Evolutionary conservation across 2,113 vertebrate genomes (phyloP).

Genomic region (Cyprinodon variegatus): DNA sequence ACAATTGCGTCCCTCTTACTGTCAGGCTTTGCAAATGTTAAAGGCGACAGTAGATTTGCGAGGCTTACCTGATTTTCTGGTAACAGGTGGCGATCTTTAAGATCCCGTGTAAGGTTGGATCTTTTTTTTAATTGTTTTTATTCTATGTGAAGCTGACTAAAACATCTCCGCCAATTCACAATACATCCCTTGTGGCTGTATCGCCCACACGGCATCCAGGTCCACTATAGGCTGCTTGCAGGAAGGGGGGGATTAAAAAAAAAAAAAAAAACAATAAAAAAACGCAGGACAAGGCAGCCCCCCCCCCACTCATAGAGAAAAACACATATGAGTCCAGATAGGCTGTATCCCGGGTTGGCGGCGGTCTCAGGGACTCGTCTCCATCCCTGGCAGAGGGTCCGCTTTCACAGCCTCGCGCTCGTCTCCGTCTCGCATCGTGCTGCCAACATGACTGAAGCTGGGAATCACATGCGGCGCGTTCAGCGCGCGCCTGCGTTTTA

Average conservation of each 20-base stretch:
- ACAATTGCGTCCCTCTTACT: conserved; percentile 28
- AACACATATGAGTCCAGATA: conserved; percentile 58
- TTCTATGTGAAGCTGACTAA: conserved; percentile 63
- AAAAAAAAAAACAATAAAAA: background rate
- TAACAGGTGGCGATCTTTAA: conserved; percentile 79
- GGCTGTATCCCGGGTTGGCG: conserved; percentile 40
- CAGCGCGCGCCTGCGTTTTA: conserved; percentile 60
- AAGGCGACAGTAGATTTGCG: conserved; percentile 19
- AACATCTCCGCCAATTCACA: conserved; percentile 74
- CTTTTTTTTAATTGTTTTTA: conserved; percentile 48
- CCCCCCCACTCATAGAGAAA: background rate
- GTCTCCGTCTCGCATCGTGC: conserved; percentile 55
- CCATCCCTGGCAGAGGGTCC: conserved; percentile 67
- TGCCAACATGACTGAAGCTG: conserved; percentile 73
- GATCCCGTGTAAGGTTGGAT: conserved; percentile 29
- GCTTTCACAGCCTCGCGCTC: conserved; percentile 47
- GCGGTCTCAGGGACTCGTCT: conserved; percentile 61
- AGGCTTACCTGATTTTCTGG: conserved; percentile 76
- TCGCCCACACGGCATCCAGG: conserved; percentile 77
- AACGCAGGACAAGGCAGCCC: conserved; percentile 30
- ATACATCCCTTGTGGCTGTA: conserved; percentile 74
- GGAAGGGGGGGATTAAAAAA: background rate
- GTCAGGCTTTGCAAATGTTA: conserved; percentile 11
- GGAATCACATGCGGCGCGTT: conserved; percentile 63
- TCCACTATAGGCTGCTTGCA: conserved; percentile 59